Evolutionary conservation across 2,797 vertebrate genomes (phyloP), one percentile per base, ranked within the genome.

Genomic region (Gymnodraco acuticeps): DNA sequence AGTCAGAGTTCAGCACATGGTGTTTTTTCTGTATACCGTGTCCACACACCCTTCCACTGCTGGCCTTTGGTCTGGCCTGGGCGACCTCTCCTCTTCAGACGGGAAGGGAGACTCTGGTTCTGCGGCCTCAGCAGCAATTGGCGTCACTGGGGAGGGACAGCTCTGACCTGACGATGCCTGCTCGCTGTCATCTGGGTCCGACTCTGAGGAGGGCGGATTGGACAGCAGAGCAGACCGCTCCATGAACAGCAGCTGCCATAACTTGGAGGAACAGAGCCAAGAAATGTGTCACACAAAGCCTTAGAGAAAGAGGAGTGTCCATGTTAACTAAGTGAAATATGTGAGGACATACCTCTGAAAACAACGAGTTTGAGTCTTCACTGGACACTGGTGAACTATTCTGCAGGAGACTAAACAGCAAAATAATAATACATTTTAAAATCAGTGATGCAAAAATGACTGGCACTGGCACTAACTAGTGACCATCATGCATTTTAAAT

Each of bases 31-130:
- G 64, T 77, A 56, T 77, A 76, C 71, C 73, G 45, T 81, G 58
- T 86, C 59, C 75, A 94, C 88, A 58, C 79, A 97, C 97, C 96
- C 96, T 89, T 97, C 96, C 7, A 97, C 95, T 66, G 95, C 95
- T 0, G 96, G 96, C 0, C 94, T 95, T 31, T 95, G 92, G 8
- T 96, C 96, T 0, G 95, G 91, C 55, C 93, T 89, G 23, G 95
- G 82, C 0, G 95, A 80, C 72, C 92, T 80, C 73, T 95, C 89
- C 0, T 91, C 86, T 78, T 94, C 81, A 1, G 93, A 88, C 70
- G 92, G 87, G 42, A 95, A 89, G 11, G 93, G 85, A 6, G 56
- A 71, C 41, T 94, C 93, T 4, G 92, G 84, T 31, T 93, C 95
- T 88, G 86, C 88, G 15, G 92, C 88, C 58, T 96, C 96, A 2